phyloP scores from a whole-genome alignment of 2,113 vertebrate species.

The Procavia capensis region DNA sequence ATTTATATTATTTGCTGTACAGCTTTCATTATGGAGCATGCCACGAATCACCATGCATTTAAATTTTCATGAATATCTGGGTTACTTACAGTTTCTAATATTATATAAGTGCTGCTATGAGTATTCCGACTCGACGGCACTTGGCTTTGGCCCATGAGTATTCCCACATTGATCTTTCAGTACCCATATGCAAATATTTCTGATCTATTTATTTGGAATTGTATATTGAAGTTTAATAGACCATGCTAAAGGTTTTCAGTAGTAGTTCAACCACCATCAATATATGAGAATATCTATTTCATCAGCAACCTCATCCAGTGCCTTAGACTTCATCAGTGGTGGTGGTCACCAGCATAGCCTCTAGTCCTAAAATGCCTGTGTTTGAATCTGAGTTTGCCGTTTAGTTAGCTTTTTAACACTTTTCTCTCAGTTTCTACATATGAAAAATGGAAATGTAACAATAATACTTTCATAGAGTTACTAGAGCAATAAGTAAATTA shows the following conservation, averaged over 20 bases:
- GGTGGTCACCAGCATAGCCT: neutral
- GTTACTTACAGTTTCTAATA: no score
- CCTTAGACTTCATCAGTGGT: rapidly evolving
- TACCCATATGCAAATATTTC: rapidly evolving
- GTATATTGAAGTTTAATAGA: neutral
- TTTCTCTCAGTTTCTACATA: no score
- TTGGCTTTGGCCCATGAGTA: no score
- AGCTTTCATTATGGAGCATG: neutral
- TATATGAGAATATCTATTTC: neutral
- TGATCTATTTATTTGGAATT: neutral
- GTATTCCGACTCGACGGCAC: no score
- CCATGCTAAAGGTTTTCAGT: no score
- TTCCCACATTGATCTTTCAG: neutral
- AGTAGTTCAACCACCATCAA: rapidly evolving
- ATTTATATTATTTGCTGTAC: neutral
- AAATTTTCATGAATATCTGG: no score
- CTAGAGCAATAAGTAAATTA: no score
- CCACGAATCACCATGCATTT: neutral
- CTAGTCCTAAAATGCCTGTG: neutral
- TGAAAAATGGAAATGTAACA: neutral
- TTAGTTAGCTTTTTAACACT: neutral
- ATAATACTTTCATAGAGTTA: neutral
- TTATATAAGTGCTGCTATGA: no score
- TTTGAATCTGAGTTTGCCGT: neutral
- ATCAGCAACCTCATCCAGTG: rapidly evolving